These are phyloP conservation scores for Kryptolebias ocellatus DNA, from an alignment of 2,797 vertebrate genomes.

Conservation along the genomic window DNA sequence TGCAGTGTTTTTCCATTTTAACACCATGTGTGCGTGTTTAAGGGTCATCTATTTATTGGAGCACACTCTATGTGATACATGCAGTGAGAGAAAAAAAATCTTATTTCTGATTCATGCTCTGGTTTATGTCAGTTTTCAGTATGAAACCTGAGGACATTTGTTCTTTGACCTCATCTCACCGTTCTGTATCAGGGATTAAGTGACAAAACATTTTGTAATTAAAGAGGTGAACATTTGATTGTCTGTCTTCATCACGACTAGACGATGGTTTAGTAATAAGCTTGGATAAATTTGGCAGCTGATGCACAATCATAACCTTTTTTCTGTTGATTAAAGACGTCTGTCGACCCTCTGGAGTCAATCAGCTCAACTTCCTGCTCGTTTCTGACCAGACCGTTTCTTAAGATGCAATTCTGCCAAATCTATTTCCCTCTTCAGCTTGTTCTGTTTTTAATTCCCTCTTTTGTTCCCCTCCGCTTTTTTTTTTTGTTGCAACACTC, in stretches of 20 bases:
- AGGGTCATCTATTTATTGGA: conserved; percentile 19
- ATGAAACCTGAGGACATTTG: conserved; percentile 5
- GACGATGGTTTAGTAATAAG: conserved; percentile 12
- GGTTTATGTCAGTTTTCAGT: conserved; percentile 3
- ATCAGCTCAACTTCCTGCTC: conserved; percentile 29
- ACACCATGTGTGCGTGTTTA: conserved; percentile 16
- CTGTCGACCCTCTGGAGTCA: conserved; percentile 27
- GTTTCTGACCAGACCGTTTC: neutral
- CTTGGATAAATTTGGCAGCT: conserved; percentile 12
- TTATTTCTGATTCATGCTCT: conserved; percentile 9
- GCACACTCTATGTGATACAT: neutral
- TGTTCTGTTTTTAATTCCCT: conserved; percentile 29
- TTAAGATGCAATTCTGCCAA: neutral
- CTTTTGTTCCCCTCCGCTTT: neutral
- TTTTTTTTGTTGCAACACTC: conserved; percentile 38
- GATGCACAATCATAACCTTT: neutral
- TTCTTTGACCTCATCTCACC: neutral
- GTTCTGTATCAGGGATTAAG: neutral
- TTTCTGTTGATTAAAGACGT: conserved; percentile 21
- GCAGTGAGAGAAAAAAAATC: neutral
- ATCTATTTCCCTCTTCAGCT: neutral
- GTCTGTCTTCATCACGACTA: neutral
- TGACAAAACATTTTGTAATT: conserved; percentile 7
- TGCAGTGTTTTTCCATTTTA: conserved; percentile 38
- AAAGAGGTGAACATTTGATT: conserved; percentile 8